A percentile compares a stretch with the other conserved stretches of the same genome.
phyloP scores from a whole-genome alignment of 92 coral and sea anemone genomes.

The Palythoa grandiflora region DNA sequence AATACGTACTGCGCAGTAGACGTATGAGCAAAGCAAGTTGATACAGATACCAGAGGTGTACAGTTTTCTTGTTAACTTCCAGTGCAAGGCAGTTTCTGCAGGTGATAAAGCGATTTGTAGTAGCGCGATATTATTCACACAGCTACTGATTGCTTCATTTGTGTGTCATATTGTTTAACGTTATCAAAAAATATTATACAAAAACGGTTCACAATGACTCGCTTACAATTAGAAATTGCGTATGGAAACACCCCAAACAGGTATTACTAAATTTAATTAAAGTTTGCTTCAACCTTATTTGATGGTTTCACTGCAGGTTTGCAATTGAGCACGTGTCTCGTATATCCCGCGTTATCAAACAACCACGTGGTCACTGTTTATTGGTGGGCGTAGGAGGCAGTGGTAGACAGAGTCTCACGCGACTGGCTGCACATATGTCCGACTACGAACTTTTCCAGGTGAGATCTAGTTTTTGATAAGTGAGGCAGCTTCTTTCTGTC shows the following conservation, averaged over 20 bases:
- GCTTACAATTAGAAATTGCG: no score
- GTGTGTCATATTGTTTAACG: no score
- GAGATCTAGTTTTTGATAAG: neutral
- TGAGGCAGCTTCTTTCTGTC: no score
- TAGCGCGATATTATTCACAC: no score
- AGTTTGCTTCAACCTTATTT: neutral
- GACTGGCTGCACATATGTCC: slow-evolving; percentile 98
- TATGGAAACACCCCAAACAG: no score
- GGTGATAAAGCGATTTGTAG: no score
- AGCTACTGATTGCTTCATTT: no score
- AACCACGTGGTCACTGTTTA: slow-evolving; percentile 98
- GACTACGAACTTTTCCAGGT: slow-evolving; percentile 99
- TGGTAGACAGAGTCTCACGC: slow-evolving; percentile 96
- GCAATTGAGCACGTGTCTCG: slow-evolving; percentile 99
- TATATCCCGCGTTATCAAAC: slow-evolving; percentile 97
- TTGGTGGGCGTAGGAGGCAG: slow-evolving; percentile 99
- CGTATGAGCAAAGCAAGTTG: no score
- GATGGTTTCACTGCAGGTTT: slow-evolving; percentile 65
- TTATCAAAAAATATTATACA: no score
- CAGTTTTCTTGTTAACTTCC: neutral
- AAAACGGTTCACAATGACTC: no score
- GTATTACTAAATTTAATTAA: no score
- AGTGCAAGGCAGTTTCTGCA: neutral
- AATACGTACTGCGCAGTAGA: no score
- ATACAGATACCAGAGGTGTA: neutral